Base-by-base conservation (phyloP, 2,888 invertebrate species). In the Conomelus anceps region DNA sequence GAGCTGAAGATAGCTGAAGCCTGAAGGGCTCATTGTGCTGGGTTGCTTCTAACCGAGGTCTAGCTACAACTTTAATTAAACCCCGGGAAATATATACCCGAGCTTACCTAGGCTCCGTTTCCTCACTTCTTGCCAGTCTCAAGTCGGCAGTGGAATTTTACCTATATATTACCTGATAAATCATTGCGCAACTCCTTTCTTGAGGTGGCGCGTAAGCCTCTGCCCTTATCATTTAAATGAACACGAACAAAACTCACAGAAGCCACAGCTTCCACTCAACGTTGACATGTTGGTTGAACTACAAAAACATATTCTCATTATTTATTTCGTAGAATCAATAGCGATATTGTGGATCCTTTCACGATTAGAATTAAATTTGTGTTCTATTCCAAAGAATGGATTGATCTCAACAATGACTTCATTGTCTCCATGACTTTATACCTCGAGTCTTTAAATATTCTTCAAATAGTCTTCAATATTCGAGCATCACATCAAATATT, bases 51-150 rank as follows among this genome's bases (percentile, higher is more conserved):
- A 86, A 86, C 86, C 86, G 26, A 86, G 86, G 86, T 29, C 86
- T 86, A 63, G 26, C 86, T 86, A 22, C 29, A 86, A 86, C 86
- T 86, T 86, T 86, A 86, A 86, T 86, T 86, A 86, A 86, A 86
- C 86, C 29, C 29, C 86, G 86, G 86, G 86, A 86, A 86, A 86
- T 86, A 86, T 86, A 86, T 86, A 86, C 86, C 86, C 86, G 86
- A 29, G 26, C 29, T 85, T 86, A 86, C 23, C 63, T 63, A 63
- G 63, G 63, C 63, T 63, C 63, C 63, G 63, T 63, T 63, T 63
- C 63, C 63, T 63, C n/a, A 63, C 63, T 63, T 63, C 63, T 63
- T 63, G 63, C 63, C n/a, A n/a, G 63, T 63, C 63, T 63, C 63
- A 63, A 63, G 63, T 63, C 63, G n/a, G 86, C 29, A 24, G 23